Conservation (phyloP, 2,113 vertebrate genomes). For the Rhabdomys dilectus region DNA sequence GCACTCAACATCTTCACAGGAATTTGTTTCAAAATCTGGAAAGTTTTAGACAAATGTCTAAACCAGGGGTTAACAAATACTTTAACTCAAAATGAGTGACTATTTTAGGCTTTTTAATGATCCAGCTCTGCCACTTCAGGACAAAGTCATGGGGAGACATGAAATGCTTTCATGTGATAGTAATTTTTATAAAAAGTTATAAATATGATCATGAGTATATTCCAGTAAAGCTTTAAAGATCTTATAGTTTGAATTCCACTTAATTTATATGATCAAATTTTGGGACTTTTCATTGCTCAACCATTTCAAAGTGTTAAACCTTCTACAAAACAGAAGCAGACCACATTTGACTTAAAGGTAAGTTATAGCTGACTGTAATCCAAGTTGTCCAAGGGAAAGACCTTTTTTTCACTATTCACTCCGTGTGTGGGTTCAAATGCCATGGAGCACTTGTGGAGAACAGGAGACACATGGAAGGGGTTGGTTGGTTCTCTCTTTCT, state of each 20-base stretch:
- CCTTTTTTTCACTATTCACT: background rate
- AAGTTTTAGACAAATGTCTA: conserved; percentile 23
- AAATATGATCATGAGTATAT: background rate
- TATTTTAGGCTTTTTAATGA: background rate
- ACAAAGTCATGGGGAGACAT: background rate
- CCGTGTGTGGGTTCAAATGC: background rate
- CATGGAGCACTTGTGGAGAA: background rate
- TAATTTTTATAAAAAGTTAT: background rate
- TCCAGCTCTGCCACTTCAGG: background rate
- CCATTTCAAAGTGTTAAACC: background rate
- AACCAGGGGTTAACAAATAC: background rate
- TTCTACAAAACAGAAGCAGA: background rate
- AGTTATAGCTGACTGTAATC: background rate
- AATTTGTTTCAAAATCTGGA: conserved; percentile 10
- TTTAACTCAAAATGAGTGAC: background rate
- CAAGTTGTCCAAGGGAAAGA: background rate
- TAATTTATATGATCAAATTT: conserved; percentile 28
- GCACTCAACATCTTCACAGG: background rate
- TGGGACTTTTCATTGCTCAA: background rate
- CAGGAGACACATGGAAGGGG: background rate
- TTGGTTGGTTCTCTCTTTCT: background rate
- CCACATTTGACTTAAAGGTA: background rate
- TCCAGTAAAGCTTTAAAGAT: conserved; percentile 6
- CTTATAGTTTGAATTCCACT: background rate
- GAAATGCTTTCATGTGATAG: background rate